phyloP scores from a whole-genome alignment of 2,797 vertebrate genomes.

The Bovichtus diacanthus region DNA sequence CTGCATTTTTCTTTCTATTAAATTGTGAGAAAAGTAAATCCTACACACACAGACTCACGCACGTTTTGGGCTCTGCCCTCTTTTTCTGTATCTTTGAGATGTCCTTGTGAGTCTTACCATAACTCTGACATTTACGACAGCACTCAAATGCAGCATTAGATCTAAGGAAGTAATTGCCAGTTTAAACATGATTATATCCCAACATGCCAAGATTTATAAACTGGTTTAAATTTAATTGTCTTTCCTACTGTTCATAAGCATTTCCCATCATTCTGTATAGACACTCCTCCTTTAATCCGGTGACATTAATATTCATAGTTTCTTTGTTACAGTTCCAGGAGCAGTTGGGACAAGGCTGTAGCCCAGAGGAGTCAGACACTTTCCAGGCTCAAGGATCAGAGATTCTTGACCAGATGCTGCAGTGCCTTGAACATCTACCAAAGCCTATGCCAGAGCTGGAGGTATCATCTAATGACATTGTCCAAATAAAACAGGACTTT shows the following conservation, averaged over 20 bases:
- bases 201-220: neutral
- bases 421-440: conserved; percentile 88
- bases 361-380: conserved; percentile 84
- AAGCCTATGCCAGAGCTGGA: conserved; percentile 88
- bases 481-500: neutral
- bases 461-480: conserved; percentile 67
- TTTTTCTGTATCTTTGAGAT: neutral
- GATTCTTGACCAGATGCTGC: conserved; percentile 88
- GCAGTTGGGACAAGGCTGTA: conserved; percentile 82
- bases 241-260: neutral
- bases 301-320: neutral
- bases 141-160: conserved; percentile 1
- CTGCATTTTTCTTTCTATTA: neutral
- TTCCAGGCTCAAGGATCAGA: conserved; percentile 86
- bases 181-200: neutral
- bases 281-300: neutral
- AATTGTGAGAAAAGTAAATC: neutral
- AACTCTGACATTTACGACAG: neutral
- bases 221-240: neutral
- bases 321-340: conserved; percentile 82
- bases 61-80: neutral
- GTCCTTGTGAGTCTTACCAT: neutral
- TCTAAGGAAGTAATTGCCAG: neutral
- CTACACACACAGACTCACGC: neutral
- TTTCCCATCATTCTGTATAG: neutral